Percentiles rank a stretch among this genome's conserved stretches.
phyloP scores from a whole-genome alignment of 2,888 invertebrate genomes.

The Drosophila paucipuncta region DNA sequence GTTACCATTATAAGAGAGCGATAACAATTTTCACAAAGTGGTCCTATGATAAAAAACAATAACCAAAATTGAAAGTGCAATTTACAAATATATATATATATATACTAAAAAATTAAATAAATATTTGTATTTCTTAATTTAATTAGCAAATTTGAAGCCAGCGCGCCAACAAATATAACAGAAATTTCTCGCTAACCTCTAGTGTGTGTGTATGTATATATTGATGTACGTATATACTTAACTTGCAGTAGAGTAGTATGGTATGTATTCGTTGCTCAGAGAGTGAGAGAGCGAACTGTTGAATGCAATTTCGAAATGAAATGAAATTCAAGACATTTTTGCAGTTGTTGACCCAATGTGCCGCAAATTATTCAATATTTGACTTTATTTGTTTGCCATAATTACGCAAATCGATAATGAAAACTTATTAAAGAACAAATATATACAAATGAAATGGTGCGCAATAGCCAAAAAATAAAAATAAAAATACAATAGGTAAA shows the following conservation, averaged over 20 bases:
- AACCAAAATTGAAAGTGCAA: slow-evolving; percentile 27
- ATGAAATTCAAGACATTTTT: neutral
- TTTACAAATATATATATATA: neutral
- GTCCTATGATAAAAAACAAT: slow-evolving; percentile 44
- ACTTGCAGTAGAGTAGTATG: neutral
- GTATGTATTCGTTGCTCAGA: neutral
- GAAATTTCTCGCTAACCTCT: neutral
- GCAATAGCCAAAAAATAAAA: neutral
- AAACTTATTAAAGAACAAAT: neutral
- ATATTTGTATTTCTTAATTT: slow-evolving; percentile 40
- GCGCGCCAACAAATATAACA: slow-evolving; percentile 2
- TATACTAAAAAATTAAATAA: neutral
- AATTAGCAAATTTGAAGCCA: slow-evolving; percentile 46
- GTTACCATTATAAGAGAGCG: slow-evolving; percentile 40
- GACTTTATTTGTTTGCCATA: no score
- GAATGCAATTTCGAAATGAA: slow-evolving; percentile 4
- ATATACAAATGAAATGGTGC: no score
- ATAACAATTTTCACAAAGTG: slow-evolving; percentile 52
- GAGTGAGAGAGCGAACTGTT: neutral
- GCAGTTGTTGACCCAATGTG: no score
- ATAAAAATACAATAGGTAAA: neutral
- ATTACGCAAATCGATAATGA: neutral
- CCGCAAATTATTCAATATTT: no score
- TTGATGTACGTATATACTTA: neutral
- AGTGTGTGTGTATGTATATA: neutral